These are phyloP conservation scores for Phrynosoma blainvillii DNA, from an alignment of 2,113 vertebrate genomes.

Conservation along the genomic window DNA sequence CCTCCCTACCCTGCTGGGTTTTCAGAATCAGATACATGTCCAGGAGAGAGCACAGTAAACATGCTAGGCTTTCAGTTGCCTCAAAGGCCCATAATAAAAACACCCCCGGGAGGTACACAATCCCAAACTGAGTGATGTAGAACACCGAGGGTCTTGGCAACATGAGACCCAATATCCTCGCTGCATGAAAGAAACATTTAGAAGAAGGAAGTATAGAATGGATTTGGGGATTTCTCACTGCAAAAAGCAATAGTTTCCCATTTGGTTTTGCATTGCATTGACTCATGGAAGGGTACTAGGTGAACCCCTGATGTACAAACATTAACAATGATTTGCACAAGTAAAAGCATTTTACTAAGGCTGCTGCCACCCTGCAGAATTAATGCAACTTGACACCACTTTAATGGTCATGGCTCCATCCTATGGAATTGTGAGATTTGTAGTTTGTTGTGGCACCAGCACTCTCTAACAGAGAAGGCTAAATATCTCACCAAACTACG, in stretches of 20 bases:
- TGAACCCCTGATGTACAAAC: too few species aligned
- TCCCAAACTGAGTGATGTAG: not conserved
- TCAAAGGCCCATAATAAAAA: not conserved
- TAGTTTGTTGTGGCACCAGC: too few species aligned
- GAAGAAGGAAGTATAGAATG: not conserved
- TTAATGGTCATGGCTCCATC: too few species aligned
- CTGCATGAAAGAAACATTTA: not conserved
- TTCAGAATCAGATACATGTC: conserved; percentile 59
- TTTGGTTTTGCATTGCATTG: not conserved
- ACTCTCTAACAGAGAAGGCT: too few species aligned
- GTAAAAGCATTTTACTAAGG: too few species aligned
- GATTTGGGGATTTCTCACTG: not conserved
- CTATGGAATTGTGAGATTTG: too few species aligned
- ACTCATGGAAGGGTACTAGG: too few species aligned
- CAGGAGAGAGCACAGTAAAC: conserved; percentile 22
- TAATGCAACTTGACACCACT: too few species aligned
- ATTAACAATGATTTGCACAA: not conserved
- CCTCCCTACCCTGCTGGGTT: conserved; percentile 65
- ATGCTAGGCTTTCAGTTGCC: conserved; percentile 42
- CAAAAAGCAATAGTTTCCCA: too few species aligned
- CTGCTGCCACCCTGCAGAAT: too few species aligned
- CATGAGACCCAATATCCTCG: not conserved
- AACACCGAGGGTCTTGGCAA: too few species aligned
- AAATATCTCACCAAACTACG: too few species aligned
- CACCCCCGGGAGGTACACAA: not conserved